Evolutionary conservation across 2,113 vertebrate genomes (phyloP), one percentile per base, ranked within the genome.

Genomic region (Cyprinodon tularosa): DNA sequence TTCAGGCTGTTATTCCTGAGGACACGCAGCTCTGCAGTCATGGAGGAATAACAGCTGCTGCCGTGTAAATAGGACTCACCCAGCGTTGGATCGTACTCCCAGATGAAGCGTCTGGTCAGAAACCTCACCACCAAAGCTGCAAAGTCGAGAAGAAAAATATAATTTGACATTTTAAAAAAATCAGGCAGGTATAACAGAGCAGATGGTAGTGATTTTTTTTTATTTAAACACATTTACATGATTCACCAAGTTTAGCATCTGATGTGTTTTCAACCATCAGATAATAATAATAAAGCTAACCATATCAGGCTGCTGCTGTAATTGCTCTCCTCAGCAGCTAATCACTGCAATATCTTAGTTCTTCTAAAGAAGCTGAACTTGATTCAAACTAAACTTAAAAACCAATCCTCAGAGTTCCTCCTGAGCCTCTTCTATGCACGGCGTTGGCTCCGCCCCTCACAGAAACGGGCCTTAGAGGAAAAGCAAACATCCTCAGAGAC

Each of bases 81-180:
- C 0, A 99, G 94, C 0, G 97, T 99, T 0, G 98, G 97, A 78
- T 99, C 98, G 0, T 99, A 99, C 88, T 99, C 98, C 98, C 98
- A 99, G 95, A 99, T 99, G 94, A 99, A 99, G 6, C 98, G 85
- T 88, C 97, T 96, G 80, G 98, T 99, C 93, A 99, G 94, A 88
- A 99, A 97, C 72, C 97, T 95, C 87, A 99, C 98, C n/a, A 99
- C 96, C 11, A 99, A 92, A 77, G 97, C 97, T 99, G 93, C 71
- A 62, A 73, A 84, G 12, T 45, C 1, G 10, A 29, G 12, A 9
- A 63, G 6, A 12, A 12, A 50, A 22, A 50, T 14, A 12, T 0
- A n/a, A 48, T 68, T 29, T 45, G 14, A 62, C 6, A 8, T 37
- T 10, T 39, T 36, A n/a, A 11, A 50, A 14, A 15, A 20, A 11